Percentiles rank a stretch among this genome's conserved stretches.
Conservation (phyloP, 2,888 invertebrate species). For the Amphipoea oculea region DNA sequence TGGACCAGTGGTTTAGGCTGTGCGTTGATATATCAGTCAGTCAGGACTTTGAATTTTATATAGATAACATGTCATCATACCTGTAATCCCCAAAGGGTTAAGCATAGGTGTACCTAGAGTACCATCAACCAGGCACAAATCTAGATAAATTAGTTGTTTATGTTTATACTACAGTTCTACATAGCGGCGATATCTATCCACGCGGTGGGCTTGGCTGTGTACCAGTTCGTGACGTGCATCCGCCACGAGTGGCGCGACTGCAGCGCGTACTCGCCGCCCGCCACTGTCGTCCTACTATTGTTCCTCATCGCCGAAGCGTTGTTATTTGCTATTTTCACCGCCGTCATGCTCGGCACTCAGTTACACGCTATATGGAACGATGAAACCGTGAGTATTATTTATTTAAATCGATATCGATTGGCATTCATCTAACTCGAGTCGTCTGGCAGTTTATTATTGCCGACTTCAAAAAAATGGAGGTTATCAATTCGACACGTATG, state of each 20-base stretch:
- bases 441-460: neutral
- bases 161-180: constrained; percentile 94
- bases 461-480: no score
- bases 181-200: constrained; percentile 99
- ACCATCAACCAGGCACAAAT: neutral
- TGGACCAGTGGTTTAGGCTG: no score
- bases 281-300: constrained; percentile 97
- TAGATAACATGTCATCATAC: neutral
- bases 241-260: constrained; percentile 98
- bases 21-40: no score
- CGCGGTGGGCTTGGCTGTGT: constrained; percentile 96
- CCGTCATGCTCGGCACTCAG: constrained; percentile 99
- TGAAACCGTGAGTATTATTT: constrained; percentile 94
- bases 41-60: no score
- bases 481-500: no score
- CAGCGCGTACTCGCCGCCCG: constrained; percentile 97
- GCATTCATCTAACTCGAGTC: constrained; percentile 59
- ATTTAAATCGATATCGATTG: constrained; percentile 70
- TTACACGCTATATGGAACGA: constrained; percentile 99
- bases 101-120: neutral
- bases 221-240: constrained; percentile 98
- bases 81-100: neutral
- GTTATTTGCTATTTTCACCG: constrained; percentile 99
- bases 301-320: constrained; percentile 98
- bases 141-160: neutral